Evolutionary conservation across 2,113 vertebrate species (phyloP).

Genomic region (Ornithorhynchus anatinus): DNA sequence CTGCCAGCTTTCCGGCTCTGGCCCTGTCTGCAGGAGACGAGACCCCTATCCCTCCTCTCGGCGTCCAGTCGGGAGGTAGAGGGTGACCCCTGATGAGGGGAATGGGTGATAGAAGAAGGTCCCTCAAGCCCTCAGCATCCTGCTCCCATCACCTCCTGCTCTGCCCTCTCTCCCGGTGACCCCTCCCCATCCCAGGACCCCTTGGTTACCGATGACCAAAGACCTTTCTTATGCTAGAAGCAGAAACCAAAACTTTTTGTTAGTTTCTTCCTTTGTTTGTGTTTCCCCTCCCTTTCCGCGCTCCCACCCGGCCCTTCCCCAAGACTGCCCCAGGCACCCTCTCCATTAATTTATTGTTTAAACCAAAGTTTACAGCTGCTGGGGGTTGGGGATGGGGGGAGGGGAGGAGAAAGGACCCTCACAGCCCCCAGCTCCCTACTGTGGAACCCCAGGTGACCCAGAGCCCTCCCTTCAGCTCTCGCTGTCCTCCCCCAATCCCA

Average conservation of each 20-base stretch:
- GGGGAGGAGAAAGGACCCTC: no score
- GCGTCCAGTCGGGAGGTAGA: no score
- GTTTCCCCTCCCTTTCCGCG: neutral
- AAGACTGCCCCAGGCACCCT: slow-evolving; percentile 14
- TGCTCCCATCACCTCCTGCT: neutral
- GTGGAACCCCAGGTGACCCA: no score
- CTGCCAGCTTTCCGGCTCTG: no score
- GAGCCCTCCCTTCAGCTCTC: no score
- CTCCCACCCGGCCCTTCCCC: neutral
- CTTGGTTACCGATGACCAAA: slow-evolving; percentile 61
- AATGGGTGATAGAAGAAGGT: no score
- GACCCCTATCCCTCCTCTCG: no score
- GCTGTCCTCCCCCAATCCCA: no score
- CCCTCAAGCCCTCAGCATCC: neutral
- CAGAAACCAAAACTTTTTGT: slow-evolving; percentile 58
- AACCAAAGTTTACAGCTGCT: slow-evolving; percentile 70
- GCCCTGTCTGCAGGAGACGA: no score
- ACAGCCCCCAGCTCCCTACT: no score
- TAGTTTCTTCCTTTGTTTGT: slow-evolving; percentile 54
- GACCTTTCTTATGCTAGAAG: slow-evolving; percentile 67
- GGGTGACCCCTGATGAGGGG: no score
- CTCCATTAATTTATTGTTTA: slow-evolving; percentile 66
- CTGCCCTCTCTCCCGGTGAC: neutral
- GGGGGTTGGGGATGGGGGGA: slow-evolving; percentile 14
- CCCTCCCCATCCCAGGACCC: neutral